Evolutionary conservation across 2,888 invertebrate genomes (phyloP), one percentile per base, ranked within the genome.

Genomic region (Meiosimyza decipiens): DNA sequence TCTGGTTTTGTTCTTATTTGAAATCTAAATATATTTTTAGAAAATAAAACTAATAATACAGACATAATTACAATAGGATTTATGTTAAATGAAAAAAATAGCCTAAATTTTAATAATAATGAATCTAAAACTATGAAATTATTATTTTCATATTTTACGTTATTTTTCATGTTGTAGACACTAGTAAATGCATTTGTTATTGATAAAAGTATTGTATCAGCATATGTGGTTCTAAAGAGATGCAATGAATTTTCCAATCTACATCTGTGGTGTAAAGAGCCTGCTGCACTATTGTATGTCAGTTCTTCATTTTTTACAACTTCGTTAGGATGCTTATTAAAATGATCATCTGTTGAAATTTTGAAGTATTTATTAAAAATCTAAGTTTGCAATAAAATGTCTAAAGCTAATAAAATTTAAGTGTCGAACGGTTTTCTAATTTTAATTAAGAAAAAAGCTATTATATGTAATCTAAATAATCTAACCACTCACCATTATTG

Each of bases 251-350:
- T 33, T 50, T 59, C 49, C 59, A 59, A 69, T 33, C 16, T 33
- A 50, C 51, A 62, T 52, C 52, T 69, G 13, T 16, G 18, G 40
- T 69, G 60, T 73, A 76, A 76, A 70, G 77, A 70, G 62, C 83
- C 82, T 75, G 82, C 82, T 75, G 82, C 86, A 75, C 89, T 90
- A 82, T 90, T 92, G 85, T 94, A 93, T 73, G 95, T 95, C 84
- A 96, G 88, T 89, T 95, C 95, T 88, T 96, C 96, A 86, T 95
- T 96, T 89, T 96, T 96, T 82, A 95, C 94, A 80, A 96, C 95
- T 88, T 96, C 96, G 88, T 96, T 96, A 74, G 94, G 95, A 87
- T 94, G 92, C 87, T 95, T 95, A 84, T 94, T 95, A 84, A 94
- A 94, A 86, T 93, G 93, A 89, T 93, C 94, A 78, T 81, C 82